Base-by-base conservation (phyloP, 2,113 vertebrate genomes). In the Tyrannus savana region DNA sequence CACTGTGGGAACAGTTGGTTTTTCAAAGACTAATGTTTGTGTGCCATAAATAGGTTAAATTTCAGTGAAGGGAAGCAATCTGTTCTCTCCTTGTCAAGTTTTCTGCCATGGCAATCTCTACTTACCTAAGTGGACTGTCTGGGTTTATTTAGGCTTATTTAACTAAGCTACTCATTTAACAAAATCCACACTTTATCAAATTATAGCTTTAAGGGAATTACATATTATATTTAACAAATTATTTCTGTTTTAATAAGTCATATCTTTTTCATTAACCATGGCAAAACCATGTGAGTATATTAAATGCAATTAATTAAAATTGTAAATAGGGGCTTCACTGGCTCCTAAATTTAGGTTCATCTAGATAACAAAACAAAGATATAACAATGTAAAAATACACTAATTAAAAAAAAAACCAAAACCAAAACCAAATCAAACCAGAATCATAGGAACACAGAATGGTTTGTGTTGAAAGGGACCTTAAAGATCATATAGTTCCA, bases 281-380 rank as follows among this genome's bases (percentile, higher is more conserved):
- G 49, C 41, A 86, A 93, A 79, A 49, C 3, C 0, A 0, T 3
- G 9, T 9, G 6, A 37, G 19, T 15, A 6, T 23, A 56, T 59
- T 46, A 87, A 69, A 83, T 31, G n/a, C 59, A 73, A 71, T 23
- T 11, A 50, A 15, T 27, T 50, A 27, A 50, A 50, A 50, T 37
- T 84, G 47, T 59, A 59, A 82, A 35, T 35, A 85, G 35, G 2
- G 3, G 14, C 37, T 79, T 83, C 49, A 21, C 44, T 47, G 33
- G 25, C 35, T 81, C 31, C 81, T 59, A 39, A 62, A 52, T 68
- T 42, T n/a, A 59, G 21, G 35, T 63, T 77, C 27, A 53, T 37
- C n/a, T 30, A 50, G 41, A 27, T 62, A 86, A 71, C 7, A 55
- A 75, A 72, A 25, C 33, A 47, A 55, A 91, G 35, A 55, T 8